These are phyloP conservation scores for Rana temporaria DNA, from an alignment of 2,113 vertebrate genomes.

Conservation along the genomic window DNA sequence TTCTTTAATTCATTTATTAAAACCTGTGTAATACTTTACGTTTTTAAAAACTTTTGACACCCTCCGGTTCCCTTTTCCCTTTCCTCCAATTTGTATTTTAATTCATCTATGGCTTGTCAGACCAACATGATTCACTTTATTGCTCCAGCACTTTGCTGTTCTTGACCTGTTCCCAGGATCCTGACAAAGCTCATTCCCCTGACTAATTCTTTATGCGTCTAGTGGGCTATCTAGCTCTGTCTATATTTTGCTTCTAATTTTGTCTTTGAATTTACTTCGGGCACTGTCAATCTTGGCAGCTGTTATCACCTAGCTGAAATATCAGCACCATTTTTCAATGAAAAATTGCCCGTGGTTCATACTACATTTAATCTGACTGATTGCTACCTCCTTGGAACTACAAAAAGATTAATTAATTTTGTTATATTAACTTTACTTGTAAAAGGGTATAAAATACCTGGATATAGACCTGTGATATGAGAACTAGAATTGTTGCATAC, in stretches of 20 bases:
- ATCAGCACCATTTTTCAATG: neutral
- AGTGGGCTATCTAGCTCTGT: neutral
- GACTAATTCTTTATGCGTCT: slow-evolving; percentile 23
- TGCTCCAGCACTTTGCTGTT: slow-evolving; percentile 22
- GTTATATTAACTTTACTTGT: too few relatives aligned
- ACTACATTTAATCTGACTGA: neutral
- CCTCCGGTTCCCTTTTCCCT: slow-evolving; percentile 10
- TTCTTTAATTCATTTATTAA: too few relatives aligned
- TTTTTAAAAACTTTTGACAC: slow-evolving; percentile 27
- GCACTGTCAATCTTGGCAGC: slow-evolving; percentile 14
- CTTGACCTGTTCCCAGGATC: slow-evolving; percentile 19
- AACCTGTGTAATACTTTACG: neutral
- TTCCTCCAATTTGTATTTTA: slow-evolving; percentile 25
- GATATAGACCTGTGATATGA: too few relatives aligned
- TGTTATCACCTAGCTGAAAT: neutral
- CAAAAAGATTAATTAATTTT: too few relatives aligned
- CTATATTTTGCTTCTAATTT: slow-evolving; percentile 27
- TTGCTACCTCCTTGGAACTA: too few relatives aligned
- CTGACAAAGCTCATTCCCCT: slow-evolving; percentile 7
- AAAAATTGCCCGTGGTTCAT: neutral
- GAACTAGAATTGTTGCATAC: too few relatives aligned
- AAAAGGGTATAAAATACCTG: too few relatives aligned
- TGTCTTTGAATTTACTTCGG: slow-evolving; percentile 6
- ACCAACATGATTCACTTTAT: slow-evolving; percentile 26
- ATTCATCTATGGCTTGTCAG: slow-evolving; percentile 30